Evolutionary conservation across 2,797 vertebrate genomes (phyloP).

Genomic region (Spinus pinus): DNA sequence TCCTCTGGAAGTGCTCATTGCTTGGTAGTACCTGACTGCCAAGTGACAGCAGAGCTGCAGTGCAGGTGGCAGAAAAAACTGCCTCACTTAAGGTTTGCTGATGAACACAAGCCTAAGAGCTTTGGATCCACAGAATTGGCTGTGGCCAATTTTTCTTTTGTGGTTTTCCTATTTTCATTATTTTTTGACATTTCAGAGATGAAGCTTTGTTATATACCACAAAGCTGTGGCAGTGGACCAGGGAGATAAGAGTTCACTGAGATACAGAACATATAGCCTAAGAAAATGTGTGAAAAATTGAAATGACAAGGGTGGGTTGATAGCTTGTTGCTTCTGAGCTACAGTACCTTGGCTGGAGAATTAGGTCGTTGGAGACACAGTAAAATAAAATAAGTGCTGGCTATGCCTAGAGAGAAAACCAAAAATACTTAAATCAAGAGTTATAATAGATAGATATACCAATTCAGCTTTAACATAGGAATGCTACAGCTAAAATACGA

Average conservation of each 20-base stretch:
- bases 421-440: conserved; percentile 50
- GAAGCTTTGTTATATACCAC: conserved; percentile 45
- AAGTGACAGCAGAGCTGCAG: background rate
- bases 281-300: conserved; percentile 66
- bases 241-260: conserved; percentile 52
- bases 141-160: conserved; percentile 40
- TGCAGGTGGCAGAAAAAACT: background rate
- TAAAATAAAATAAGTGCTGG: conserved; percentile 39
- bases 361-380: background rate
- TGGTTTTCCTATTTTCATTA: conserved; percentile 53
- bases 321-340: conserved; percentile 51
- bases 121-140: background rate
- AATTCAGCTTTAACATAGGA: background rate
- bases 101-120: conserved; percentile 14
- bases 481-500: background rate
- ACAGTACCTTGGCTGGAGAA: background rate
- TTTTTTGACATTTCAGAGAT: conserved; percentile 62
- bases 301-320: conserved; percentile 49
- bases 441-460: background rate
- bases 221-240: conserved; percentile 30
- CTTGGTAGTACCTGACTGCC: background rate
- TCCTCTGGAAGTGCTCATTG: background rate
- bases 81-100: background rate
- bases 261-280: conserved; percentile 25
- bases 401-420: conserved; percentile 30